phyloP scores from a whole-genome alignment of 1,140 invertebrate genomes.

The Conus betulinus region DNA sequence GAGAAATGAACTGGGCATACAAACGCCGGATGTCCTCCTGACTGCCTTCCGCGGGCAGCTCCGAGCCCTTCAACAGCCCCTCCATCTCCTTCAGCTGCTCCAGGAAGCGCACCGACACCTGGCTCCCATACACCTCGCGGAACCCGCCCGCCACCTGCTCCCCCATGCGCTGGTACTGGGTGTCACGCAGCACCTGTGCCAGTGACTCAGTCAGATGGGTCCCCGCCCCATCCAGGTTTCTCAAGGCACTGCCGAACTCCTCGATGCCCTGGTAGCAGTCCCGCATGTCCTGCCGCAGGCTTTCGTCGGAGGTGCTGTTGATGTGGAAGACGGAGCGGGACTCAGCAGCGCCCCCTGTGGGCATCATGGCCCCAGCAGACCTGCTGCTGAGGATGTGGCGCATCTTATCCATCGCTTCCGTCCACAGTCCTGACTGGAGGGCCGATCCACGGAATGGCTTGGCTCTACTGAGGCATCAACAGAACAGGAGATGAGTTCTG shows the following conservation, averaged over 20 bases:
- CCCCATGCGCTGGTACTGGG: constrained; percentile 53
- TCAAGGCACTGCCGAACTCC: constrained; percentile 56
- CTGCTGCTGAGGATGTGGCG: constrained; percentile 37
- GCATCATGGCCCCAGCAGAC: constrained; percentile 19
- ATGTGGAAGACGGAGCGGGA: constrained; percentile 44
- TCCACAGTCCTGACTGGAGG: background rate
- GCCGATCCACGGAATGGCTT: background rate
- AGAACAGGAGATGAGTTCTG: no score
- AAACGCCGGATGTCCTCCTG: constrained; percentile 42
- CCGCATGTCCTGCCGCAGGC: constrained; percentile 41
- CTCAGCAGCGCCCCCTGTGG: background rate
- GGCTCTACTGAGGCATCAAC: background rate
- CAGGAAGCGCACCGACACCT: constrained; percentile 48
- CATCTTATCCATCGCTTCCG: constrained; percentile 37
- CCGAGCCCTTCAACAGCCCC: constrained; percentile 47
- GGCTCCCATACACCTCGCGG: constrained; percentile 54
- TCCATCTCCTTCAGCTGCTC: constrained; percentile 62
- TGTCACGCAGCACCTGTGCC: constrained; percentile 51
- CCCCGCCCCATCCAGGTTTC: constrained; percentile 64
- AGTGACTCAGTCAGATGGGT: constrained; percentile 59
- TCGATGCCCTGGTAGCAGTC: constrained; percentile 52
- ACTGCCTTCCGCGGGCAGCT: constrained; percentile 35
- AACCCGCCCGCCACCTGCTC: constrained; percentile 47
- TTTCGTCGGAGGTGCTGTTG: constrained; percentile 11
- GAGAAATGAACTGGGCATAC: constrained; percentile 42